These are phyloP conservation scores for Pseudochirops cupreus DNA, from an alignment of 2,797 vertebrate species.

Conservation along the genomic window DNA sequence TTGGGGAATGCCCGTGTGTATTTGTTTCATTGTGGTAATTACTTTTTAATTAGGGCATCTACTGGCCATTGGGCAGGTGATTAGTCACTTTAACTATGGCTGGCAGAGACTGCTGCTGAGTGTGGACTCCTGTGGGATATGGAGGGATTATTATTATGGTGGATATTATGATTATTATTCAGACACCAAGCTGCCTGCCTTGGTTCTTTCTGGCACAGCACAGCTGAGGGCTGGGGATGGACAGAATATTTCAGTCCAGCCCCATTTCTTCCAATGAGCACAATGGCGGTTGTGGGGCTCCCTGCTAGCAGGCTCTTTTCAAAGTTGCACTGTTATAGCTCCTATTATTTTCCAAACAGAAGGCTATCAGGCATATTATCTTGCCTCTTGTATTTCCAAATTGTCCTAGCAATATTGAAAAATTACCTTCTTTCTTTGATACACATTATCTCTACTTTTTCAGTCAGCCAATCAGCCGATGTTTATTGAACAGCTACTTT, in stretches of 20 bases:
- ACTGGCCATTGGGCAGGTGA: background rate
- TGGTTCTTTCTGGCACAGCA: background rate
- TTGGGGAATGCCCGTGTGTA: background rate
- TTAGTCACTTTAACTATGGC: background rate
- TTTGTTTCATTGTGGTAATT: constrained; percentile 55
- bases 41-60: constrained; percentile 53
- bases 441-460: background rate
- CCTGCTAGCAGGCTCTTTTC: constrained; percentile 13
- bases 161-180: background rate
- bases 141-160: background rate
- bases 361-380: background rate
- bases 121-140: background rate
- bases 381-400: background rate
- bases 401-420: background rate
- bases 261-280: background rate
- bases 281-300: background rate
- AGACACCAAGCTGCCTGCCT: background rate
- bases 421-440: background rate
- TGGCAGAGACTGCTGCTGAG: background rate
- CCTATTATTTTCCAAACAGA: background rate
- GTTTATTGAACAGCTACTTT: background rate
- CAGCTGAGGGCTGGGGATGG: background rate
- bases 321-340: constrained; percentile 12
- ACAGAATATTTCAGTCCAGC: background rate
- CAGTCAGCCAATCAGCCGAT: background rate